Evolutionary conservation across 2,888 invertebrate species (phyloP), one percentile per base, ranked within the genome.

Genomic region (Fragum whitleyi): DNA sequence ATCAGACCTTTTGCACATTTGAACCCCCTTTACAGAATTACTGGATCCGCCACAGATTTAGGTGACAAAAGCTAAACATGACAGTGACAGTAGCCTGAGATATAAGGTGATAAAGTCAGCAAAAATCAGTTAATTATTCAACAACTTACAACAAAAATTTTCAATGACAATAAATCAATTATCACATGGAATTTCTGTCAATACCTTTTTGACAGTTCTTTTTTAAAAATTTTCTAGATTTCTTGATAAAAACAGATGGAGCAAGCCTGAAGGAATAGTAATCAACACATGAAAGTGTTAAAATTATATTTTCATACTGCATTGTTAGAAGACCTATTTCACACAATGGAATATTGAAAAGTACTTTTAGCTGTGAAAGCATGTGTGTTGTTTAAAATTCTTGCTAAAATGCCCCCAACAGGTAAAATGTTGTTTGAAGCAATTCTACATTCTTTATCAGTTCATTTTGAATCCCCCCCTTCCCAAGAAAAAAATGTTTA

Each of bases 181-280:
- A 61, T 32, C 32, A n/a, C n/a, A 3, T 5, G 19, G 32, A 61
- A 32, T 23, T 61, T 61, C 61, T 32, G 32, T 61, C 28, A 61
- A 32, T 21, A 32, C 23, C 23, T 29, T 32, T 61, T 23, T 61
- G 29, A 61, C 61, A 61, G 61, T 32, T 11, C 26, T 61, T 61
- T 61, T 32, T 61, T 28, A 5, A n/a, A 26, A 28, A 28, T 21
- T 61, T 32, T 3, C 7, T 16, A 29, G 61, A 61, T 32, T n/a
- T 61, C 32, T 57, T 23, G 61, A 61, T 61, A 61, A 61, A 36
- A 61, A 19, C 61, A 61, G 61, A 61, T 61, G 61, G 61, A 3
- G 3, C 29, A 29, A 11, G 61, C 61, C 61, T 61, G 21, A 6
- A 32, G 61, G 29, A 26, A 29, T 19, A 19, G 32, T 7, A 2